Percentiles rank a stretch among this genome's conserved stretches.
phyloP scores from a whole-genome alignment of 2,888 invertebrate species.

The Watsonalla cultraria region DNA sequence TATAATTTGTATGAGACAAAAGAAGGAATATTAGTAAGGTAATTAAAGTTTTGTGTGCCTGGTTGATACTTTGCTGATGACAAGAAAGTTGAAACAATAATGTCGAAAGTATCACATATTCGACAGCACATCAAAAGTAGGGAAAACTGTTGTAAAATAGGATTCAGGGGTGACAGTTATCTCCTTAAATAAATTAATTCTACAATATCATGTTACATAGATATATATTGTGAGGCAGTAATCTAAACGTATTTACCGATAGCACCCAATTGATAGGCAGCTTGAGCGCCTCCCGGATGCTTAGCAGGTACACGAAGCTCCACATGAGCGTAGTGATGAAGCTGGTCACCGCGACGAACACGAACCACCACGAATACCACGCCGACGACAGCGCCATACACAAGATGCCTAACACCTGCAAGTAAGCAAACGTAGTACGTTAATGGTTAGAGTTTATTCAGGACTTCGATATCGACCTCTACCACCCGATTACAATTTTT shows the following conservation, averaged over 20 bases:
- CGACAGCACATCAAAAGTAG: no score
- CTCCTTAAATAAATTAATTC: not conserved
- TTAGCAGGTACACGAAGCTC: conserved; percentile 88
- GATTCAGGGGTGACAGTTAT: not conserved
- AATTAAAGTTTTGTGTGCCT: no score
- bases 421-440: conserved; percentile 11
- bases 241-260: conserved; percentile 80
- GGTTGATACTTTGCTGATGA: no score
- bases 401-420: conserved; percentile 89
- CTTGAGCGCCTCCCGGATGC: conserved; percentile 87
- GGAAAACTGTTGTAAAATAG: no score
- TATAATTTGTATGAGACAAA: no score
- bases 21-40: no score
- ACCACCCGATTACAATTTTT: no score
- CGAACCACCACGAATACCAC: conserved; percentile 86
- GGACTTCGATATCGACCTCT: no score
- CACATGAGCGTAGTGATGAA: conserved; percentile 91
- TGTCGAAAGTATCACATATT: no score
- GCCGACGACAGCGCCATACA: conserved; percentile 91
- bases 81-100: no score
- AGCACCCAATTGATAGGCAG: conserved; percentile 91
- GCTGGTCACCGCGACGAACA: conserved; percentile 89
- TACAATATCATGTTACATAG: not conserved
- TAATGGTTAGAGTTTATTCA: not conserved
- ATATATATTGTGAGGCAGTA: not conserved